Percentiles rank a stretch among this genome's conserved stretches.
These are phyloP conservation scores for Bolborhynchus lineola DNA, from an alignment of 2,113 vertebrate species.

Conservation along the genomic window DNA sequence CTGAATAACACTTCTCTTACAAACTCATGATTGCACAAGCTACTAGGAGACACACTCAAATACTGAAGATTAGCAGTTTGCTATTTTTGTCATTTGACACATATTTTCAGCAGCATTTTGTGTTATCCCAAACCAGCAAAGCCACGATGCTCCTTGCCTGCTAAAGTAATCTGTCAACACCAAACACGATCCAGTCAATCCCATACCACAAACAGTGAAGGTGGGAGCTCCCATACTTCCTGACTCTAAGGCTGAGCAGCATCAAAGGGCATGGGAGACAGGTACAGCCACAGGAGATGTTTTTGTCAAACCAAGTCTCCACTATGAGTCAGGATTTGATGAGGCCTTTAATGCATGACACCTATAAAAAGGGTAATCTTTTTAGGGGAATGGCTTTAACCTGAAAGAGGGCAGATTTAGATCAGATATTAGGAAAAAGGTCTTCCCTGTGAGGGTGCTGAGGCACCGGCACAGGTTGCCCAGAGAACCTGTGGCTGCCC, in stretches of 20 bases:
- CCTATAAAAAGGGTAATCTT: not conserved
- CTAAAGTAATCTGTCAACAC: not conserved
- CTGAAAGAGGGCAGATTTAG: not conserved
- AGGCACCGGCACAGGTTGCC: not conserved
- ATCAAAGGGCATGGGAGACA: not conserved
- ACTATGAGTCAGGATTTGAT: not conserved
- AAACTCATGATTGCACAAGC: not conserved
- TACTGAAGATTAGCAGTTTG: not conserved
- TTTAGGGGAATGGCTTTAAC: not conserved
- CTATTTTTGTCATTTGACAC: not conserved
- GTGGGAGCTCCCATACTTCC: not conserved
- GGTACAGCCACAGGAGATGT: not conserved
- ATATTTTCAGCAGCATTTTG: not conserved
- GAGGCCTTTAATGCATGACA: not conserved
- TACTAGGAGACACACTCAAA: not conserved
- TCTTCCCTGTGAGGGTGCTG: not conserved
- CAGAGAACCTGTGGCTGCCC: not conserved
- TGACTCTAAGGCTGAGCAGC: not conserved
- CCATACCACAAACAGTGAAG: fast-evolving
- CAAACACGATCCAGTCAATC: not conserved
- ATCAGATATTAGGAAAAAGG: not conserved
- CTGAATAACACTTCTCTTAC: not conserved
- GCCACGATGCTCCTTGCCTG: not conserved
- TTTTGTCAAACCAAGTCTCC: not conserved
- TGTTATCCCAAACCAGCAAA: not conserved